Conservation (phyloP, 2,888 invertebrate species). For the Brachynemurus nebulosus region DNA sequence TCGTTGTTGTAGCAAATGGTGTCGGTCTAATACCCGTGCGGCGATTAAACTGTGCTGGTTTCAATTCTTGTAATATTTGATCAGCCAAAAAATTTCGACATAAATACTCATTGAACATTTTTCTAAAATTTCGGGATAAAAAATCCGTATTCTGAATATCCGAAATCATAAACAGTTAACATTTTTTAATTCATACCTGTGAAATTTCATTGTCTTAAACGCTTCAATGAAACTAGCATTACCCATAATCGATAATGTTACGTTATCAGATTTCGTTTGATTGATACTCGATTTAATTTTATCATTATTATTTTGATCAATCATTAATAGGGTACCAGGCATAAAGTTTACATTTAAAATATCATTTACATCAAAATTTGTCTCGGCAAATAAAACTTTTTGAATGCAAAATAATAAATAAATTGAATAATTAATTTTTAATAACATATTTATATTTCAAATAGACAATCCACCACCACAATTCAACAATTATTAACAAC, state of each 20-base stretch:
- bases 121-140: slow-evolving; percentile 30
- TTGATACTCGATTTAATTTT: slow-evolving; percentile 8
- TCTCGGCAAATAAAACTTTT: too few relatives aligned
- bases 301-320: slow-evolving; percentile 24
- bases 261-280: slow-evolving; percentile 9
- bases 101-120: slow-evolving; percentile 65
- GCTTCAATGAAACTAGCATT: slow-evolving; percentile 50
- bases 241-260: slow-evolving; percentile 12
- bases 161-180: neutral
- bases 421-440: too few relatives aligned
- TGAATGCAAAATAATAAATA: too few relatives aligned
- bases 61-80: slow-evolving; percentile 53
- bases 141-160: neutral
- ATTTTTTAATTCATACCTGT: slow-evolving; percentile 39
- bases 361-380: slow-evolving; percentile 34
- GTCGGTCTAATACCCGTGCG: slow-evolving; percentile 30
- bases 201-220: slow-evolving; percentile 48
- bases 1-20: slow-evolving; percentile 20
- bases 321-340: slow-evolving; percentile 47
- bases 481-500: too few relatives aligned
- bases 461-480: too few relatives aligned
- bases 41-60: slow-evolving; percentile 31
- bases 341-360: slow-evolving; percentile 54
- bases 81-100: slow-evolving; percentile 61
- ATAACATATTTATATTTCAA: too few relatives aligned